Conservation (phyloP, 2,113 vertebrate genomes). For the Choloepus hoffmanni region DNA sequence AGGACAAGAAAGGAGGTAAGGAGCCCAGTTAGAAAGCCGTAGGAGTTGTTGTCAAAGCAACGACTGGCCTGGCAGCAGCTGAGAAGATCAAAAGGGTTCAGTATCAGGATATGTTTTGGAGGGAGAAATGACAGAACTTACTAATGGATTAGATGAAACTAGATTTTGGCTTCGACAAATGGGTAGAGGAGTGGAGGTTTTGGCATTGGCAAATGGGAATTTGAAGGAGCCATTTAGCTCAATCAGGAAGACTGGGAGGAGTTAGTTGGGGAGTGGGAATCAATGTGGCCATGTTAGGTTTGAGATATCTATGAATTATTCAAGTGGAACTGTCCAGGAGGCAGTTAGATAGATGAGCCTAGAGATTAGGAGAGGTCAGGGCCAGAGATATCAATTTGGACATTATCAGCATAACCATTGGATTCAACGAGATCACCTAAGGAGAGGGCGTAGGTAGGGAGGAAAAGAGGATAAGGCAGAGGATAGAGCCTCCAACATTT, state of each 20-base stretch:
- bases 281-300: neutral
- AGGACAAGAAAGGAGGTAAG: neutral
- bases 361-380: neutral
- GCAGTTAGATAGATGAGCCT: neutral
- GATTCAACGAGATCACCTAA: neutral
- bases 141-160: neutral
- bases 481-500: neutral
- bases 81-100: neutral
- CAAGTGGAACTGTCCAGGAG: neutral
- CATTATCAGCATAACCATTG: neutral
- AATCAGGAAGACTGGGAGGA: neutral
- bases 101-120: neutral
- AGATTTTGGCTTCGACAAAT: neutral
- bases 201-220: neutral
- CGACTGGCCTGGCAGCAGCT: neutral
- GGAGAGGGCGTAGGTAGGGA: neutral
- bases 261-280: neutral
- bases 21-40: neutral
- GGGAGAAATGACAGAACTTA: neutral
- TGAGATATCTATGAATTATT: neutral
- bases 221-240: neutral
- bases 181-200: neutral
- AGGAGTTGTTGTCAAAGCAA: neutral
- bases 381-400: neutral
- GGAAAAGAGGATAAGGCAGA: neutral